Conservation (phyloP, 2,888 invertebrate species). For the Sarcophaga variegata region DNA sequence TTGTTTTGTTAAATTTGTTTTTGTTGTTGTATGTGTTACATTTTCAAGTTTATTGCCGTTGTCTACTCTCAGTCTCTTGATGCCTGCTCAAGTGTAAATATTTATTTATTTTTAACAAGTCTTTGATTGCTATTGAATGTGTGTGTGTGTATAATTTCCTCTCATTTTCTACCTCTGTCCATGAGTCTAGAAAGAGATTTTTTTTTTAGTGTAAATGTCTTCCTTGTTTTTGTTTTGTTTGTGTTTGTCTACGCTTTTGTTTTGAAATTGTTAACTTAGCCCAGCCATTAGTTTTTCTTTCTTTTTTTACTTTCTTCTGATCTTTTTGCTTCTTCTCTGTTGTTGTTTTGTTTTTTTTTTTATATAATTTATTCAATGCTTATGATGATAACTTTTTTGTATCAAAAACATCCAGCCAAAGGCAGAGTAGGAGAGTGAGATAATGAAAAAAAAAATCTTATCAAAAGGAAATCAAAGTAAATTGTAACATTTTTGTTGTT, state of each 20-base stretch:
- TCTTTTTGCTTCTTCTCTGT: no score
- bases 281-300: neutral
- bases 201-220: no score
- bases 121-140: conserved; percentile 30
- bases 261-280: no score
- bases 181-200: no score
- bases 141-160: neutral
- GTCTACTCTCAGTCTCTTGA: neutral
- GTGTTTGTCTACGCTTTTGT: no score
- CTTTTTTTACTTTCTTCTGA: neutral
- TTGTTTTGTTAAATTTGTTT: no score
- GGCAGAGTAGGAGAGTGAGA: neutral
- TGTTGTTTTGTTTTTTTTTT: neutral
- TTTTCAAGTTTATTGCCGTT: neutral
- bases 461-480: neutral
- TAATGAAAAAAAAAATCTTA: neutral
- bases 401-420: no score
- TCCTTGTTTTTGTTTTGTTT: no score
- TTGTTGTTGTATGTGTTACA: neutral
- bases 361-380: neutral
- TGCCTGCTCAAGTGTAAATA: conserved; percentile 49
- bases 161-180: neutral
- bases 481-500: neutral
- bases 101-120: conserved; percentile 50
- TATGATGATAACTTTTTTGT: neutral